Evolutionary conservation across 2,113 vertebrate species (phyloP).

Genomic region (Leptobrachium ailaonicum): DNA sequence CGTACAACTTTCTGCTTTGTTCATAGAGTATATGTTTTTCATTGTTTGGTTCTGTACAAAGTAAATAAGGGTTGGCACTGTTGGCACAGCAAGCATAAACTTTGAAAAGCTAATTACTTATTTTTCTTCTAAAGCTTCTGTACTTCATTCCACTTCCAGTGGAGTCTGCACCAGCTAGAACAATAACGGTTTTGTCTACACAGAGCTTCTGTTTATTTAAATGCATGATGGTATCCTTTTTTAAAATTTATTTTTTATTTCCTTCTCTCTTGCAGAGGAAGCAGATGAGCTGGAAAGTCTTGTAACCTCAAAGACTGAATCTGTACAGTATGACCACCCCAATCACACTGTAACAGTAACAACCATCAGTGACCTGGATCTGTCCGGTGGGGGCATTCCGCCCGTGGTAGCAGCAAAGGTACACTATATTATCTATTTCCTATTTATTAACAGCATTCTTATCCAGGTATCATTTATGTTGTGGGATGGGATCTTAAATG

Average conservation of each 20-base stretch:
- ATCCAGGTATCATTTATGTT: too few species aligned
- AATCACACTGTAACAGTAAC: conserved; percentile 95
- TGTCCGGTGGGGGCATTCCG: conserved; percentile 72
- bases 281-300: conserved; percentile 82
- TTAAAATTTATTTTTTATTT: not conserved
- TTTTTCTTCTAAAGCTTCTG: too few species aligned
- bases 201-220: not conserved
- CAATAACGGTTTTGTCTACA: not conserved
- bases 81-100: too few species aligned
- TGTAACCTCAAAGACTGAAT: conserved; percentile 76
- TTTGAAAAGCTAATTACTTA: too few species aligned
- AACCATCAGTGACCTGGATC: conserved; percentile 89
- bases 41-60: too few species aligned
- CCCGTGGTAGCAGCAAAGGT: conserved; percentile 53
- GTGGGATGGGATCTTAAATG: too few species aligned
- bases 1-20: too few species aligned
- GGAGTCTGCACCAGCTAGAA: not conserved
- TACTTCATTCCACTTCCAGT: not conserved
- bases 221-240: not conserved
- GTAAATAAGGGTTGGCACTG: too few species aligned
- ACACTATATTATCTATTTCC: not conserved
- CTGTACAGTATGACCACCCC: conserved; percentile 85
- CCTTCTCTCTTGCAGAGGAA: conserved; percentile 64
- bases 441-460: not conserved
- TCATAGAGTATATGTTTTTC: too few species aligned